These are phyloP conservation scores for Neoscelio sp. DNA, from an alignment of 2,888 invertebrate genomes.

Conservation along the genomic window DNA sequence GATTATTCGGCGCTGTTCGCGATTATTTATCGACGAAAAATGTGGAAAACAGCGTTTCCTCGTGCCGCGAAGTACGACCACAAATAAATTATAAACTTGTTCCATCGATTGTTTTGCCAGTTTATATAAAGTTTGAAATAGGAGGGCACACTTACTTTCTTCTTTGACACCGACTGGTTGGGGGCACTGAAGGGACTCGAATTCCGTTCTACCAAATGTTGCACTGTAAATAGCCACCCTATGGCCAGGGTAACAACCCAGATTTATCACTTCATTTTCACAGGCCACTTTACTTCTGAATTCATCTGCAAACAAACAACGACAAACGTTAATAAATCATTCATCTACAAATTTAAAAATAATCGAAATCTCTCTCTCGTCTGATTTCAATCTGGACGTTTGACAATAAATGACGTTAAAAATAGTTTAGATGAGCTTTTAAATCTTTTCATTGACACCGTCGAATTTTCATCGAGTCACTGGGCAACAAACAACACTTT, in stretches of 20 bases:
- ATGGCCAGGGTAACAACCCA: conserved; percentile 94
- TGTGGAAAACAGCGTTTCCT: conserved; percentile 22
- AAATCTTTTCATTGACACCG: conserved; percentile 28
- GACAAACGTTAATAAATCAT: conserved; percentile 25
- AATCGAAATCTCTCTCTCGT: not conserved
- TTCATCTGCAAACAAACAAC: conserved; percentile 87
- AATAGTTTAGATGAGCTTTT: conserved; percentile 9
- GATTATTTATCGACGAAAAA: conserved; percentile 33
- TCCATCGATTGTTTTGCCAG: conserved; percentile 44
- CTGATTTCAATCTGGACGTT: too few species aligned
- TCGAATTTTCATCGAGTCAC: conserved; percentile 40
- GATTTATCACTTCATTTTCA: conserved; percentile 94
- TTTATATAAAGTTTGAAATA: conserved; percentile 54
- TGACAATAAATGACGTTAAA: conserved; percentile 12
- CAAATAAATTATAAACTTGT: conserved; percentile 50
- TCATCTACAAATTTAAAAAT: not conserved
- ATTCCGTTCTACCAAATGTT: conserved; percentile 94
- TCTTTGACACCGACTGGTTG: conserved; percentile 94
- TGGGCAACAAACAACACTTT: conserved; percentile 50
- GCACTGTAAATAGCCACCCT: conserved; percentile 97
- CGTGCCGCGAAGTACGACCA: not conserved
- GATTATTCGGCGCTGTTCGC: too few species aligned
- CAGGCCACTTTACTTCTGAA: conserved; percentile 97
- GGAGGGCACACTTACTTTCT: conserved; percentile 88
- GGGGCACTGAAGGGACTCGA: conserved; percentile 94